Percentiles rank a stretch among this genome's conserved stretches.
Evolutionary conservation across 1,140 invertebrate species (phyloP).

Genomic region (Gryon sp.): DNA sequence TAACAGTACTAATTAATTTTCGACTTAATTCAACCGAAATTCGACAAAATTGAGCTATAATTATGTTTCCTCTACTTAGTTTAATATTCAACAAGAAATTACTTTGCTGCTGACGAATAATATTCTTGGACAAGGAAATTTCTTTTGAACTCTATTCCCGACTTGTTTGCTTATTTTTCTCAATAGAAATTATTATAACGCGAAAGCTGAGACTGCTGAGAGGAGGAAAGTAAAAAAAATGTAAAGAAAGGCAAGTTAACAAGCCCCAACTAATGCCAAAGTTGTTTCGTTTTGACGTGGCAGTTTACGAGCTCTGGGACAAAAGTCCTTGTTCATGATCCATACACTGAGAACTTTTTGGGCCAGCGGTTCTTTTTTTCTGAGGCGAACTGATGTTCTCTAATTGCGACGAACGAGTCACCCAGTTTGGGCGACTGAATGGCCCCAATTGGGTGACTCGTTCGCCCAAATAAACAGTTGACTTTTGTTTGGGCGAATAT

Average conservation of each 20-base stretch:
- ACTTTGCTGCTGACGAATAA: conserved; percentile 9
- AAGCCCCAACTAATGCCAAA: conserved; percentile 24
- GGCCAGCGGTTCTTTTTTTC: too few relatives aligned
- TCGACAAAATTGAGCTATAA: conserved; percentile 19
- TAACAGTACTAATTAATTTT: conserved; percentile 37
- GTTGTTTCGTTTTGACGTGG: conserved; percentile 19
- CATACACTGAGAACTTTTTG: neutral
- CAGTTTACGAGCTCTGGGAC: neutral
- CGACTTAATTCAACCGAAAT: conserved; percentile 5
- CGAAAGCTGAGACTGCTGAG: conserved; percentile 1
- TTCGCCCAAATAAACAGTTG: too few relatives aligned
- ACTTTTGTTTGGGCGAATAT: too few relatives aligned
- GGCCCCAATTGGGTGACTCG: too few relatives aligned
- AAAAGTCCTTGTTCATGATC: neutral
- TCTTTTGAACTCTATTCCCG: conserved; percentile 1
- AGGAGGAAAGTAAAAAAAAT: conserved; percentile 17
- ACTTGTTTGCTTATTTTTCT: conserved; percentile 19
- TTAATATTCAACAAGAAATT: conserved; percentile 38
- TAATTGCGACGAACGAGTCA: too few relatives aligned
- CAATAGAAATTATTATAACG: conserved; percentile 31
- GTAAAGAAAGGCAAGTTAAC: conserved; percentile 40
- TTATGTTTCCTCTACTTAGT: conserved; percentile 17
- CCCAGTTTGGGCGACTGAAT: too few relatives aligned
- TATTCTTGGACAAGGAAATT: conserved; percentile 16
- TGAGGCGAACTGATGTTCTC: too few relatives aligned